Evolutionary conservation across 2,113 vertebrate species (phyloP).

Genomic region (Leucopsar rothschildi): DNA sequence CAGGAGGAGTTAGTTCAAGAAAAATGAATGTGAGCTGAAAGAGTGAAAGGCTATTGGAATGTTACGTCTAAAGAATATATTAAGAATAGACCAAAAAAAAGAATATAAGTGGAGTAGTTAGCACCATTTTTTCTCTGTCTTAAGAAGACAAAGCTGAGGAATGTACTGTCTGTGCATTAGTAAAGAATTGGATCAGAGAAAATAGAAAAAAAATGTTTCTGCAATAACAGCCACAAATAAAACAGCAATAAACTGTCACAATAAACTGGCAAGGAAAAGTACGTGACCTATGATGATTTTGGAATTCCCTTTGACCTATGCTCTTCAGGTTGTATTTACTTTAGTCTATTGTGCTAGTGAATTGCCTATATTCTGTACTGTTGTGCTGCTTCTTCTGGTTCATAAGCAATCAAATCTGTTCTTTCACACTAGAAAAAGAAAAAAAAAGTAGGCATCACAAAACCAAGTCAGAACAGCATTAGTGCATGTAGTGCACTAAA

Average conservation of each 20-base stretch:
- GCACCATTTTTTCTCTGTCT: neutral
- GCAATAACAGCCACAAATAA: neutral
- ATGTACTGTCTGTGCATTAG: neutral
- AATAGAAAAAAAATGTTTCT: neutral
- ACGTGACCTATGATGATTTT: neutral
- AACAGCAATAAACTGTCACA: neutral
- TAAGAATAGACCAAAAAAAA: neutral
- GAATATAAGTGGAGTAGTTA: neutral
- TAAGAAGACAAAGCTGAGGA: neutral
- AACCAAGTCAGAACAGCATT: neutral
- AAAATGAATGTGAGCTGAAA: neutral
- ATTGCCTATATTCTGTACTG: fast-evolving
- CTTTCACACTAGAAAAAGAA: neutral
- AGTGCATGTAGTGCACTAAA: neutral
- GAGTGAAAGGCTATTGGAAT: neutral
- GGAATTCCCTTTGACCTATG: neutral
- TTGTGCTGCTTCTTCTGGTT: neutral
- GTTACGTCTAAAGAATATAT: neutral
- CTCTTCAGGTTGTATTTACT: neutral
- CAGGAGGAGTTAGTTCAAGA: neutral
- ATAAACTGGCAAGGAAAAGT: neutral
- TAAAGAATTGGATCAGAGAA: neutral
- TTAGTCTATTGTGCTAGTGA: neutral
- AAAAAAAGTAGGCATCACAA: neutral
- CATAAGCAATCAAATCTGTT: neutral